These are phyloP conservation scores for Pentalonia nigronervosa DNA, from an alignment of 1,140 invertebrate genomes.

Conservation along the genomic window DNA sequence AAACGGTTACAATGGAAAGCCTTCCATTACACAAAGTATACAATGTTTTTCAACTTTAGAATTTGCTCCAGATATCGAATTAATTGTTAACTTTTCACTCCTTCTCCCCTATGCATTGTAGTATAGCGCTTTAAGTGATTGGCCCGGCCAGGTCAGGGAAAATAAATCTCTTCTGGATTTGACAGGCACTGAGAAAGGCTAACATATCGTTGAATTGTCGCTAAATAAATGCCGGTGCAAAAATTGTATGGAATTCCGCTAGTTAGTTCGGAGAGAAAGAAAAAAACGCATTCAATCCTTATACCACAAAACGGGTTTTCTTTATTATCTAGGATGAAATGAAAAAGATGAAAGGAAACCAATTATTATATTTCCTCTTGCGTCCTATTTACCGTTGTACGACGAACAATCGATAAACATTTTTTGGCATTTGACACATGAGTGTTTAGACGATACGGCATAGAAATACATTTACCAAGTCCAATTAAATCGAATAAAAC, in stretches of 20 bases:
- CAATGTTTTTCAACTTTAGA: slow-evolving; percentile 3
- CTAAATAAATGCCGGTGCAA: slow-evolving; percentile 10
- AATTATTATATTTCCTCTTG: neutral
- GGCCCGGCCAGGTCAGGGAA: neutral
- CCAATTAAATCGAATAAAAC: neutral
- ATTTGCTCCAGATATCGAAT: neutral
- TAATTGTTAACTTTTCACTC: slow-evolving; percentile 43
- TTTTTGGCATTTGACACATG: neutral
- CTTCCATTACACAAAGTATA: neutral
- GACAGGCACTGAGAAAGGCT: neutral
- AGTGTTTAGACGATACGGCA: neutral
- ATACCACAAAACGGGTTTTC: neutral
- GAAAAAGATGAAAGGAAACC: slow-evolving; percentile 5
- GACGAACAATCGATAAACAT: neutral
- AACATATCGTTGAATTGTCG: slow-evolving; percentile 26
- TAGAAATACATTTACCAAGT: neutral
- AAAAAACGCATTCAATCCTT: neutral
- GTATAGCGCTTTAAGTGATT: neutral
- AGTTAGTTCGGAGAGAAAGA: neutral
- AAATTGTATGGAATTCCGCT: neutral
- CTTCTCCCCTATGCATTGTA: neutral
- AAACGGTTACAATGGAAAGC: neutral
- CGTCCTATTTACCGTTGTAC: neutral
- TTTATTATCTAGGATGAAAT: neutral
- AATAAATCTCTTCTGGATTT: slow-evolving; percentile 34